Evolutionary conservation across 2,888 invertebrate genomes (phyloP), one percentile per base, ranked within the genome.

Genomic region (Kuschelorhynchus macadamiae): DNA sequence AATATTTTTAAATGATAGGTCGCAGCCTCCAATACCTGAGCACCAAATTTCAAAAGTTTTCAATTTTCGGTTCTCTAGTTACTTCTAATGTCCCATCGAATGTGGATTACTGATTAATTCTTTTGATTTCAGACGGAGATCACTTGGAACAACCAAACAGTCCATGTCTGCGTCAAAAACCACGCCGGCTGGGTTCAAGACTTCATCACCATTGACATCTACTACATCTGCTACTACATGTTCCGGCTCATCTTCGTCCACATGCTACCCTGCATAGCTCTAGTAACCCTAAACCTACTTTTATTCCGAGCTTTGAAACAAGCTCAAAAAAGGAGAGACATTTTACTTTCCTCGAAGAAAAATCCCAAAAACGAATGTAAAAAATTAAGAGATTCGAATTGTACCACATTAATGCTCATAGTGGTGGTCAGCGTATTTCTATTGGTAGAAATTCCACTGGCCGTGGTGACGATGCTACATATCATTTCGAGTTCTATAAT

Each of bases 181-280:
- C 87, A 88, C 69, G 90, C 94, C 1, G 81, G 86, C 3, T 94
- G 94, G 94, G 91, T 95, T 49, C 81, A 83, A 33, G 83, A 88
- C 11, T 86, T 88, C 70, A 80, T 94, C 18, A 89, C 90, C 0
- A 85, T 88, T 70, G 90, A 94, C 81, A 85, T 91, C 4, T 97
- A 95, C 85, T 97, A 90, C 85, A 91, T 92, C 66, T 86, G 89
- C 8, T 95, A 93, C 83, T 94, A 88, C 85, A 89, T 92, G 79
- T 96, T 96, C 82, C 88, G 97, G 11, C 94, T 96, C 9, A 84
- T 97, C 5, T 95, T 95, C 83, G 95, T 97, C n/a, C 95, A 97
- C 81, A 85, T 95, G 71, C 86, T 95, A 64, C 97, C 97, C 0
- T 97, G 97, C 85, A 89, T 93, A 8, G 90, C 93, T 1, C 87